phyloP scores from a whole-genome alignment of 2,113 vertebrate species.

The Aegotheles bennettii region DNA sequence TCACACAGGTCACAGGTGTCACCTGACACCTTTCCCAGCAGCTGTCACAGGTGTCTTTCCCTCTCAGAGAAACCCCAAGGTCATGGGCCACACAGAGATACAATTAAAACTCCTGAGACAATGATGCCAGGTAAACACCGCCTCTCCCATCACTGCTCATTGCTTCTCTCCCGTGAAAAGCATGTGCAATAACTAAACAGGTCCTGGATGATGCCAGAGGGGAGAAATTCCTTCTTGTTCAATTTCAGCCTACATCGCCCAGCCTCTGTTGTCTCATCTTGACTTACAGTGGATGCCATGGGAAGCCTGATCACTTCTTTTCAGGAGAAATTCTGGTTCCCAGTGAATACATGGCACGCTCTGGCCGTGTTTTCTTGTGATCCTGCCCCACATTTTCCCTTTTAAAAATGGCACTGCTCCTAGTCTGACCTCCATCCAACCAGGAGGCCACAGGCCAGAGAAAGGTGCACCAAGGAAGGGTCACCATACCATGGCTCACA shows the following conservation, averaged over 20 bases:
- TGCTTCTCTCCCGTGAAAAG: not conserved
- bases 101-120: not conserved
- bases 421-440: not conserved
- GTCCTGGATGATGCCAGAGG: not conserved
- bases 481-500: not conserved
- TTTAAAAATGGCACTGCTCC: not conserved
- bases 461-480: not conserved
- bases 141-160: not conserved
- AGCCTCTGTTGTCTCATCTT: not conserved
- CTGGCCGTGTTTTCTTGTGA: not conserved
- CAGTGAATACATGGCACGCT: rapidly evolving
- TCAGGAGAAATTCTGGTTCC: not conserved
- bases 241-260: not conserved
- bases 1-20: too few relatives aligned
- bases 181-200: not conserved
- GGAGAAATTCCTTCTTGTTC: not conserved
- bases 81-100: not conserved
- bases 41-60: not conserved
- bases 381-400: not conserved
- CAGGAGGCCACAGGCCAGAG: not conserved
- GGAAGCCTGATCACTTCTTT: rapidly evolving
- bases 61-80: not conserved
- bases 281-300: not conserved
- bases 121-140: not conserved
- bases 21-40: too few relatives aligned